phyloP scores from a whole-genome alignment of 2,113 vertebrate genomes.

The Pavo muticus region DNA sequence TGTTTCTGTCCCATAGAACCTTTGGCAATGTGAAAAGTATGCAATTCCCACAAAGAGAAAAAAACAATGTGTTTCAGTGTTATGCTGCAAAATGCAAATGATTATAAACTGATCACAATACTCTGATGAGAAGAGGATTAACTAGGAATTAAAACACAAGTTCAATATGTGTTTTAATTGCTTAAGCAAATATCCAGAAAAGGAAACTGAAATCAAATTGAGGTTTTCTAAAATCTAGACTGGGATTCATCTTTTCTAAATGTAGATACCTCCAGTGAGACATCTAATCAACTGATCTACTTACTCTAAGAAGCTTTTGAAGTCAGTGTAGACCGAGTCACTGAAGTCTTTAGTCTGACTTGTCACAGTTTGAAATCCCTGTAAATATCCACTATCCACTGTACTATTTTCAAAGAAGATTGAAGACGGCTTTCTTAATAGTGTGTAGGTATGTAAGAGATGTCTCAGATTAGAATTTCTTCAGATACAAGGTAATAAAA shows the following conservation, averaged over 20 bases:
- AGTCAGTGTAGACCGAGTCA: not conserved
- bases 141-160: not conserved
- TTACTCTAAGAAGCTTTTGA: not conserved
- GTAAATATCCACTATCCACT: not conserved
- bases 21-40: not conserved
- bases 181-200: not conserved
- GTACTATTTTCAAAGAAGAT: not conserved
- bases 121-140: not conserved
- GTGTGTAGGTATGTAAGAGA: not conserved
- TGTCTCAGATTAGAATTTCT: not conserved
- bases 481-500: not conserved
- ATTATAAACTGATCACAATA: not conserved
- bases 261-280: not conserved
- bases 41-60: not conserved
- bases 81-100: not conserved
- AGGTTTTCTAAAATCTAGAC: not conserved
- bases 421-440: not conserved
- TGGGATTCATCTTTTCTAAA: not conserved
- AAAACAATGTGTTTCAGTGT: not conserved
- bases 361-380: not conserved
- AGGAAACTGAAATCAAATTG: not conserved
- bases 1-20: not conserved
- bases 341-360: not conserved
- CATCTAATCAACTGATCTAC: not conserved
- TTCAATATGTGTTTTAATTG: not conserved